phyloP scores from a whole-genome alignment of 2,797 vertebrate species.

The Moxostoma hubbsi region DNA sequence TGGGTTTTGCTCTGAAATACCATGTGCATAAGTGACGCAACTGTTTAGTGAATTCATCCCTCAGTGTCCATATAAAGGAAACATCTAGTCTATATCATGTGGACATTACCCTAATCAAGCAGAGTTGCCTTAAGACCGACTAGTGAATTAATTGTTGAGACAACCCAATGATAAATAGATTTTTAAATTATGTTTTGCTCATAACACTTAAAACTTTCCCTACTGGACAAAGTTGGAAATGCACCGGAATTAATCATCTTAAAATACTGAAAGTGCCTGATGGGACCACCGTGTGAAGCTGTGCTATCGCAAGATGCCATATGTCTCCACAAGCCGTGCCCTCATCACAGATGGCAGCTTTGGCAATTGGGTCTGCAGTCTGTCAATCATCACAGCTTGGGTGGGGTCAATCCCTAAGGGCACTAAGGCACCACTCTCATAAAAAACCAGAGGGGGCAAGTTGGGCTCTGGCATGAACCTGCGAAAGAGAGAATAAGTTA shows the following conservation, averaged over 20 bases:
- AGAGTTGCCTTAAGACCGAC: no score
- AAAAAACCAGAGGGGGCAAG: slow-evolving; percentile 91
- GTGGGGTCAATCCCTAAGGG: slow-evolving; percentile 74
- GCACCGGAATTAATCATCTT: background rate
- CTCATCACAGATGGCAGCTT: slow-evolving; percentile 88
- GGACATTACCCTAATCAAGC: no score
- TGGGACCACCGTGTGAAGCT: slow-evolving; percentile 86
- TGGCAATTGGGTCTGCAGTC: slow-evolving; percentile 82
- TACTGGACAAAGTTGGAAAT: slow-evolving; percentile 39
- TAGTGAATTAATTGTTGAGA: no score
- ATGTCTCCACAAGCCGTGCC: slow-evolving; percentile 82
- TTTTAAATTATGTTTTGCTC: no score
- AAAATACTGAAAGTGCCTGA: background rate
- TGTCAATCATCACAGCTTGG: slow-evolving; percentile 87
- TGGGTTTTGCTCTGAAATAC: no score
- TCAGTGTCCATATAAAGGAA: no score
- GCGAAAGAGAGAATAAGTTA: background rate
- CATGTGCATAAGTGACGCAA: no score
- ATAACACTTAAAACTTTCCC: slow-evolving; percentile 41
- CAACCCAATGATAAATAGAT: no score
- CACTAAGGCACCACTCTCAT: slow-evolving; percentile 79
- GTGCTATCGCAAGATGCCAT: slow-evolving; percentile 90
- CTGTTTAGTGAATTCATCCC: no score
- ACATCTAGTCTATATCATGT: no score
- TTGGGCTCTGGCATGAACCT: slow-evolving; percentile 99